Conservation (phyloP, 1,140 invertebrate species). For the Parasteatoda tepidariorum region DNA sequence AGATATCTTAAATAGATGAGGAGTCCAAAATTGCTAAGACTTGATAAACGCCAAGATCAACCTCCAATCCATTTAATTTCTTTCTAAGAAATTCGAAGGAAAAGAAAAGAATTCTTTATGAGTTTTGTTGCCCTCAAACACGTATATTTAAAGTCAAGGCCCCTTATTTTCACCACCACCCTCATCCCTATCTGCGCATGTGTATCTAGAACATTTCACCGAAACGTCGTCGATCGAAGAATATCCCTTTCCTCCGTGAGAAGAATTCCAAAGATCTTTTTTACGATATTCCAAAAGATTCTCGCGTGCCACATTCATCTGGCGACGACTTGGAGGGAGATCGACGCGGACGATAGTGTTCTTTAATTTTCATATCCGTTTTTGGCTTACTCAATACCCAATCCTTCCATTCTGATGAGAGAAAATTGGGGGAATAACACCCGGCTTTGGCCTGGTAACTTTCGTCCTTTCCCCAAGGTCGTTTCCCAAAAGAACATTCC, state of each 20-base stretch:
- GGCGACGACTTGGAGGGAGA: background rate
- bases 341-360: background rate
- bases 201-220: background rate
- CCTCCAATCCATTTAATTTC: no score
- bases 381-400: background rate
- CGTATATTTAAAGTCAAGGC: background rate
- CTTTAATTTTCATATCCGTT: background rate
- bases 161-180: background rate
- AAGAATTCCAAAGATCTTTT: background rate
- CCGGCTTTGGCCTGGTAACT: background rate
- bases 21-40: no score
- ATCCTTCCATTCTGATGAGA: background rate
- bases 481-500: background rate
- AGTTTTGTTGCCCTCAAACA: background rate
- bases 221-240: background rate
- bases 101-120: no score
- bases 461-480: background rate
- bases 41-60: no score
- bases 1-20: no score
- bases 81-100: no score
- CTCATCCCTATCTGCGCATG: background rate
- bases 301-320: background rate
- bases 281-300: background rate
- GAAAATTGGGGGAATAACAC: background rate
- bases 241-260: background rate